These are phyloP conservation scores for Endotricha flammealis DNA, from an alignment of 2,888 invertebrate genomes.

Conservation along the genomic window DNA sequence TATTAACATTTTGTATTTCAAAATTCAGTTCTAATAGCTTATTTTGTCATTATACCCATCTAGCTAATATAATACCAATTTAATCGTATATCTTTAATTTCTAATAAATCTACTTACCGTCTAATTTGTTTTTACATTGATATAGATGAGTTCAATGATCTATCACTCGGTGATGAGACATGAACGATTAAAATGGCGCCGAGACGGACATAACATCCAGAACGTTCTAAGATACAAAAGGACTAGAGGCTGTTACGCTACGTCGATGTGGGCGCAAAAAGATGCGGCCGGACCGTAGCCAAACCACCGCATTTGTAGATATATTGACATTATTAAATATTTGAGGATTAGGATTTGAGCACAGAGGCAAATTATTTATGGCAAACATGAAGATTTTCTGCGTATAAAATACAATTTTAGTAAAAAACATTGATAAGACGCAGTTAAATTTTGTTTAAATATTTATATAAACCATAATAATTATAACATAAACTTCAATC, in stretches of 20 bases:
- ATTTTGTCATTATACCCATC: conserved; percentile 45
- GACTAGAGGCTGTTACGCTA: conserved; percentile 38
- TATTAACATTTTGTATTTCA: conserved; percentile 34
- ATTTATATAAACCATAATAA: too few relatives aligned
- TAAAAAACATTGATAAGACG: too few relatives aligned
- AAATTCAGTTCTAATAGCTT: conserved; percentile 58
- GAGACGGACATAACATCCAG: conserved; percentile 22
- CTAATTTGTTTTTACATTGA: conserved; percentile 58
- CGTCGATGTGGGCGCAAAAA: conserved; percentile 29
- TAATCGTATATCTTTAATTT: conserved; percentile 43
- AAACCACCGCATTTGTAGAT: too few relatives aligned
- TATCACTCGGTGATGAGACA: conserved; percentile 31
- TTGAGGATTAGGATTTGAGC: too few relatives aligned
- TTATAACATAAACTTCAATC: too few relatives aligned
- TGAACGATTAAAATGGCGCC: conserved; percentile 17
- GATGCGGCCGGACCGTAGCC: too few relatives aligned
- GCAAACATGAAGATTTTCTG: too few relatives aligned
- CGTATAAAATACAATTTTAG: too few relatives aligned
- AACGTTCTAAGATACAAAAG: conserved; percentile 31
- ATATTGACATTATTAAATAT: too few relatives aligned
- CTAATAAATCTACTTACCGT: conserved; percentile 54
- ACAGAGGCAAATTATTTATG: too few relatives aligned
- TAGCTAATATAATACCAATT: conserved; percentile 57
- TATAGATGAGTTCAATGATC: conserved; percentile 26
- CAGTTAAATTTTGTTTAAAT: too few relatives aligned